These are phyloP conservation scores for Cosmopolites sordidus DNA, from an alignment of 2,888 invertebrate genomes.

Conservation along the genomic window DNA sequence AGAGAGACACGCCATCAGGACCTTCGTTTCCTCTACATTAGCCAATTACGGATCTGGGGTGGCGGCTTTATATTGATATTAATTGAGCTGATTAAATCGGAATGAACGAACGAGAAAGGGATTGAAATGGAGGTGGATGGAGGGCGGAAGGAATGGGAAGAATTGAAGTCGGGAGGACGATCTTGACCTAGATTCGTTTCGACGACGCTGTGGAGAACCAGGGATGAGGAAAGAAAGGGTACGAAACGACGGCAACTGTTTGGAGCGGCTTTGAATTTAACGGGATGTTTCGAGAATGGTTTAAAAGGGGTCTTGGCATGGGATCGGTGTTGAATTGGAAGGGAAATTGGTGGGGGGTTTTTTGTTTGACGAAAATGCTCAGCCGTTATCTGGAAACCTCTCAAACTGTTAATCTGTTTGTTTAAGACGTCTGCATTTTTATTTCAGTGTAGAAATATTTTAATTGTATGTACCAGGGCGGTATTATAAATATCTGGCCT, in stretches of 20 bases:
- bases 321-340: no score
- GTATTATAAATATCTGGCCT: no score
- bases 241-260: neutral
- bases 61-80: constrained; percentile 29
- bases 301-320: neutral
- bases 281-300: neutral
- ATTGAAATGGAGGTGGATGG: neutral
- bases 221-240: neutral
- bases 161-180: neutral
- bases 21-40: constrained; percentile 34
- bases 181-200: neutral
- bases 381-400: no score
- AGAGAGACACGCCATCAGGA: neutral
- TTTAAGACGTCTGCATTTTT: no score
- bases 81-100: constrained; percentile 26
- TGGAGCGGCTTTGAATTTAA: neutral
- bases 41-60: constrained; percentile 28
- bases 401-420: no score
- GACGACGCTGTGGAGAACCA: no score
- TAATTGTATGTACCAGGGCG: no score
- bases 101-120: neutral
- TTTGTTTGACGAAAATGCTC: no score
- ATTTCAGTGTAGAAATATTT: no score
- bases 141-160: neutral
- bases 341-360: no score